These are phyloP conservation scores for Pleuronectes platessa DNA, from an alignment of 2,113 vertebrate genomes.

Conservation along the genomic window DNA sequence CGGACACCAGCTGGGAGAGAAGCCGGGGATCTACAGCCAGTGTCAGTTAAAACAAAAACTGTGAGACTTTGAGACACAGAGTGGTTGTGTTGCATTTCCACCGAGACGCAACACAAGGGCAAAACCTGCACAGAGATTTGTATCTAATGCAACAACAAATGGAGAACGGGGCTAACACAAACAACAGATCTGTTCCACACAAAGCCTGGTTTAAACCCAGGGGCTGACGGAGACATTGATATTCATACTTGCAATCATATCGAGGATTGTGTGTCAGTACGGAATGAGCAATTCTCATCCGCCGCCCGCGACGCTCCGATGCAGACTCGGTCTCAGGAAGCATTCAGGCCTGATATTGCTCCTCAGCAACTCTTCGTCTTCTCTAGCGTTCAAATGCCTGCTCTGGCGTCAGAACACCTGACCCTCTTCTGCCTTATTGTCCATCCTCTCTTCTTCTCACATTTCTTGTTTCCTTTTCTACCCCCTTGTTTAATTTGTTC, in stretches of 20 bases:
- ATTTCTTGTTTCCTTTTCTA: background rate
- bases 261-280: conserved; percentile 21
- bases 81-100: conserved; percentile 16
- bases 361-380: conserved; percentile 12
- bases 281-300: conserved; percentile 44
- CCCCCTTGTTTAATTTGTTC: background rate
- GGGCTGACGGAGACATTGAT: conserved; percentile 38
- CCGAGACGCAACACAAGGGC: conserved; percentile 42
- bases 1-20: conserved; percentile 14
- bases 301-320: conserved; percentile 27
- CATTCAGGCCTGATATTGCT: conserved; percentile 61
- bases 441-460: background rate
- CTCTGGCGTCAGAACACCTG: background rate
- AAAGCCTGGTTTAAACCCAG: conserved; percentile 32
- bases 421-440: background rate
- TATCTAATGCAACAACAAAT: conserved; percentile 59
- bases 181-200: conserved; percentile 45
- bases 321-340: conserved; percentile 40
- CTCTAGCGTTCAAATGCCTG: background rate
- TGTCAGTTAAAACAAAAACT: conserved; percentile 46
- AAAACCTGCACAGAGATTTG: conserved; percentile 48
- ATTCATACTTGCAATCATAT: conserved; percentile 48
- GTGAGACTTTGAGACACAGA: conserved; percentile 19
- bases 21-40: conserved; percentile 5
- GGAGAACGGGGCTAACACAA: conserved; percentile 30